Conservation (phyloP, 2,113 vertebrate species). For the Hylia prasina region DNA sequence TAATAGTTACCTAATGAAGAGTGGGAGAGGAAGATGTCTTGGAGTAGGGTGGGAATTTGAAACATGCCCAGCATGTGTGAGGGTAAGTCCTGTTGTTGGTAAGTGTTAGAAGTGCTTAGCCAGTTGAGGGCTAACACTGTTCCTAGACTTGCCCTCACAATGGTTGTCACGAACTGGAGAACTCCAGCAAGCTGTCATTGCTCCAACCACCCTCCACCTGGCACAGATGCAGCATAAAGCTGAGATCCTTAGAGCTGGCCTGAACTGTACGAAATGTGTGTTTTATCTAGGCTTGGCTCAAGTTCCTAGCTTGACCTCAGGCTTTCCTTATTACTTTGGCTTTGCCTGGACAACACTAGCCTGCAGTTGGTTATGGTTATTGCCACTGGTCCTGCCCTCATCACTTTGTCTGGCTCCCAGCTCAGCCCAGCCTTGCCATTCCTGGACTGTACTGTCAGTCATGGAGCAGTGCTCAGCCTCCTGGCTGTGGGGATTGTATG, state of each 20-base stretch:
- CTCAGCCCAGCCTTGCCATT: neutral
- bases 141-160: neutral
- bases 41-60: neutral
- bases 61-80: neutral
- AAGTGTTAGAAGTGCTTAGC: neutral
- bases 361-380: neutral
- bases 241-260: neutral
- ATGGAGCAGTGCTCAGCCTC: neutral
- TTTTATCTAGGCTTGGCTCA: neutral
- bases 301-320: neutral
- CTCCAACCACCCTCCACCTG: neutral
- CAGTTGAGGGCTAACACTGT: neutral
- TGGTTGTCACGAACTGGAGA: neutral
- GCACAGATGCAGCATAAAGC: neutral
- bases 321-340: neutral
- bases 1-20: neutral
- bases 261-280: neutral
- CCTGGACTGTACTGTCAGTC: neutral
- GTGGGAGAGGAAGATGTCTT: neutral
- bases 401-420: neutral
- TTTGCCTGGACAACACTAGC: neutral
- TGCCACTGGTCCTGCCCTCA: neutral
- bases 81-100: neutral
- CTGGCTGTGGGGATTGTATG: accelerated
- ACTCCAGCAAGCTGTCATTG: neutral